These are phyloP conservation scores for Clarias pachynema DNA, from an alignment of 2,797 vertebrate genomes.

Conservation along the genomic window DNA sequence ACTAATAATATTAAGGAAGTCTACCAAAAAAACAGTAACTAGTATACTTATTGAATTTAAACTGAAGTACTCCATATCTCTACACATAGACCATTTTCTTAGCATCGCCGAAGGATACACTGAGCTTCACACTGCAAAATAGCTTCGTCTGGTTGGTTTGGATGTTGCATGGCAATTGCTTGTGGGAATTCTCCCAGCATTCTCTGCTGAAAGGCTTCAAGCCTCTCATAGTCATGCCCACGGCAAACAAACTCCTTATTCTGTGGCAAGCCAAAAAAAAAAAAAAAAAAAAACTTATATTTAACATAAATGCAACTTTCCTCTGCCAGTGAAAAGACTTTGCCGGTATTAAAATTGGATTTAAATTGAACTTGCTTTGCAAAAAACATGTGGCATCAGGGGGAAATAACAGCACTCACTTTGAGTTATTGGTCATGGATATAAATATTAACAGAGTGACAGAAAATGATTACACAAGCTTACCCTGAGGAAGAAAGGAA, in stretches of 20 bases:
- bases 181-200: constrained; percentile 99
- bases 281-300: constrained; percentile 38
- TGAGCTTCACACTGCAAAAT: constrained; percentile 95
- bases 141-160: constrained; percentile 95
- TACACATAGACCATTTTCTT: background rate
- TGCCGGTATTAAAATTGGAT: constrained; percentile 14
- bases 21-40: background rate
- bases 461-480: constrained; percentile 57
- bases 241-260: constrained; percentile 99
- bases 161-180: constrained; percentile 98
- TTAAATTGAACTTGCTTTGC: constrained; percentile 13
- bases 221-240: constrained; percentile 95
- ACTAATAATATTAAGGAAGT: background rate
- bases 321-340: background rate
- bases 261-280: constrained; percentile 68
- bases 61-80: background rate
- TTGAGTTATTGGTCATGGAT: constrained; percentile 24
- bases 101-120: constrained; percentile 85
- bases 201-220: constrained; percentile 97
- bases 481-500: constrained; percentile 98
- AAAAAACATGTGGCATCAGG: constrained; percentile 8
- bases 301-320: constrained; percentile 1
- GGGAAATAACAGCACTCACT: constrained; percentile 9
- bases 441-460: constrained; percentile 32
- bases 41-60: background rate